Evolutionary conservation across 2,888 invertebrate genomes (phyloP).

Genomic region (Apodemia duryi): DNA sequence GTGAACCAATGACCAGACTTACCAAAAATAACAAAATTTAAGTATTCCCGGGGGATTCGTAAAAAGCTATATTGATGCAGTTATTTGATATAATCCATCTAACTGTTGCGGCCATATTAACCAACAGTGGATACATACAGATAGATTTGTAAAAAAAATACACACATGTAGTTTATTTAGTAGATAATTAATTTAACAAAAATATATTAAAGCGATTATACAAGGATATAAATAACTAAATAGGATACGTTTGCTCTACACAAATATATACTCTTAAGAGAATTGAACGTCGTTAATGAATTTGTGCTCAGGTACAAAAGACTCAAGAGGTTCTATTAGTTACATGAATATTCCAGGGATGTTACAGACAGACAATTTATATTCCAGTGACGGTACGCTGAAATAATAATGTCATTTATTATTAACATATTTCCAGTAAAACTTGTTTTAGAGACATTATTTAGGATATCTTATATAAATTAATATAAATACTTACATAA

Average conservation of each 20-base stretch:
- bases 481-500: too few relatives aligned
- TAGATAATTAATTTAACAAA: too few relatives aligned
- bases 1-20: too few relatives aligned
- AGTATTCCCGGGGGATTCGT: too few relatives aligned
- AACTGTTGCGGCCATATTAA: too few relatives aligned
- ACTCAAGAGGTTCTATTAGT: constrained; percentile 46
- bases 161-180: too few relatives aligned
- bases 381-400: not conserved
- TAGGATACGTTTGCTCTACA: not conserved
- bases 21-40: too few relatives aligned
- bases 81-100: too few relatives aligned
- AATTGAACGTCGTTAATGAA: constrained; percentile 42
- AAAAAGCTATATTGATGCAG: too few relatives aligned
- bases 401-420: not conserved
- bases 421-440: not conserved
- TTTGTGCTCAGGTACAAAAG: constrained; percentile 56
- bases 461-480: not conserved
- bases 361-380: constrained; percentile 29
- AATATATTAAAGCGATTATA: too few relatives aligned
- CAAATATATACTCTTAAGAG: not conserved
- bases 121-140: too few relatives aligned
- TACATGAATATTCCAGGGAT: constrained; percentile 49
- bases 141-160: too few relatives aligned
- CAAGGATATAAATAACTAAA: not conserved
- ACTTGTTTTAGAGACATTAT: not conserved